These are phyloP conservation scores for Enoplosus armatus DNA, from an alignment of 2,797 vertebrate genomes.

Conservation along the genomic window DNA sequence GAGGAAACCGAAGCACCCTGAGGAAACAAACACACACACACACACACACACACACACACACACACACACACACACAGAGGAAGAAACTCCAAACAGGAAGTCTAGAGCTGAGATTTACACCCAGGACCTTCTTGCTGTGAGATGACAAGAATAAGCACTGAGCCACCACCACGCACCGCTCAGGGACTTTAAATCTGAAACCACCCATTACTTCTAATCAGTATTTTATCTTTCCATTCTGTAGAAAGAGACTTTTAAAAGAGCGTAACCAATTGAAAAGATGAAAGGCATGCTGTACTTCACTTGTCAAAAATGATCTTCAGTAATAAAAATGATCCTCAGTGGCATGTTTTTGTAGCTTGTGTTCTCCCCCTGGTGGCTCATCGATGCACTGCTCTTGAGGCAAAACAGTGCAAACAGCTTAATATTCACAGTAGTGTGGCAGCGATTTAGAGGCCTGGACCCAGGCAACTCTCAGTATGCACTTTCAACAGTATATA, in stretches of 20 bases:
- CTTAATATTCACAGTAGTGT: background rate
- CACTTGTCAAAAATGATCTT: slow-evolving; percentile 38
- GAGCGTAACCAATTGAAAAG: slow-evolving; percentile 17
- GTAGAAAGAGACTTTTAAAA: slow-evolving; percentile 19
- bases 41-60: too few relatives aligned
- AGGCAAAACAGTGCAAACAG: background rate
- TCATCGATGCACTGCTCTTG: slow-evolving; percentile 30
- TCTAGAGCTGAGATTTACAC: slow-evolving; percentile 23
- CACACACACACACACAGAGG: slow-evolving; percentile 8
- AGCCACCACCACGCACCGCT: background rate
- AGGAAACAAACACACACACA: slow-evolving; percentile 6
- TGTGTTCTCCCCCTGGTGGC: slow-evolving; percentile 68
- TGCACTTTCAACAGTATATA: background rate
- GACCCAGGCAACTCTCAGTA: background rate
- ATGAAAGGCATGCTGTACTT: slow-evolving; percentile 20
- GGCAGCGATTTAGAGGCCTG: background rate
- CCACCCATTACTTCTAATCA: slow-evolving; percentile 2
- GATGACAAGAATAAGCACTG: slow-evolving; percentile 2
- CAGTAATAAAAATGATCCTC: slow-evolving; percentile 22
- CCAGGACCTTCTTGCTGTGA: slow-evolving; percentile 4
- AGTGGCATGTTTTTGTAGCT: slow-evolving; percentile 34
- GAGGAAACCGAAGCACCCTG: slow-evolving; percentile 8
- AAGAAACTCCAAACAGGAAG: slow-evolving; percentile 41
- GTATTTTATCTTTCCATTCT: slow-evolving; percentile 14
- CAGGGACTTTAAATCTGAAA: slow-evolving; percentile 11